These are phyloP conservation scores for Perca flavescens DNA, from an alignment of 2,113 vertebrate species.

Conservation along the genomic window DNA sequence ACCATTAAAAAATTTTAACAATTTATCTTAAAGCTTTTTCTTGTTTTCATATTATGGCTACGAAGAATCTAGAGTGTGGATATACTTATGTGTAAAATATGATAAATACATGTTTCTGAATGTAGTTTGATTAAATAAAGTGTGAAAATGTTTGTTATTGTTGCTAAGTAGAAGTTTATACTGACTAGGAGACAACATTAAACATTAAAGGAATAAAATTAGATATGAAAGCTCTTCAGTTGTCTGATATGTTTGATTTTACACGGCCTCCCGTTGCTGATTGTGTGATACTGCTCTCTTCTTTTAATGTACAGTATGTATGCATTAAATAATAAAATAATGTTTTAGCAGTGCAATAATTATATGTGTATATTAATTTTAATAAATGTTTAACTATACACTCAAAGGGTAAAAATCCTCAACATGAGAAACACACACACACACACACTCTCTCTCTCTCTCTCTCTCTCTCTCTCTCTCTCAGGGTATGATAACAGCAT, in stretches of 20 bases:
- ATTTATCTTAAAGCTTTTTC: constrained; percentile 34
- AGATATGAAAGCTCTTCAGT: constrained; percentile 54
- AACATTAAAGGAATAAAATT: constrained; percentile 78
- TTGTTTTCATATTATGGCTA: constrained; percentile 54
- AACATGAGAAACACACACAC: background rate
- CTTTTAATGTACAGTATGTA: background rate
- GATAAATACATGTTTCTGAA: constrained; percentile 48
- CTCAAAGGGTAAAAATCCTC: background rate
- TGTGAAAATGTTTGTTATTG: constrained; percentile 63
- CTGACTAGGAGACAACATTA: constrained; percentile 41
- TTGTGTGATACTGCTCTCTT: constrained; percentile 21
- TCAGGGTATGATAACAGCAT: constrained; percentile 9
- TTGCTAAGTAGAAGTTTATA: constrained; percentile 59
- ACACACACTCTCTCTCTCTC: too few species aligned
- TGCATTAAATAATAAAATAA: constrained; percentile 1
- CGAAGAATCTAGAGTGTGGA: constrained; percentile 28
- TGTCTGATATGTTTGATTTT: constrained; percentile 70
- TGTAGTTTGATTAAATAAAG: constrained; percentile 41
- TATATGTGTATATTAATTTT: constrained; percentile 5
- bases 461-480: background rate
- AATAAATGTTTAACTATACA: constrained; percentile 8
- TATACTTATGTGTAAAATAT: constrained; percentile 57
- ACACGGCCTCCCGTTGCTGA: constrained; percentile 69
- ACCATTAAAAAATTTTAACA: constrained; percentile 19
- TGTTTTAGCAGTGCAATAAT: constrained; percentile 12